Conservation (phyloP, 1,140 invertebrate genomes). For the Heliconius himera region DNA sequence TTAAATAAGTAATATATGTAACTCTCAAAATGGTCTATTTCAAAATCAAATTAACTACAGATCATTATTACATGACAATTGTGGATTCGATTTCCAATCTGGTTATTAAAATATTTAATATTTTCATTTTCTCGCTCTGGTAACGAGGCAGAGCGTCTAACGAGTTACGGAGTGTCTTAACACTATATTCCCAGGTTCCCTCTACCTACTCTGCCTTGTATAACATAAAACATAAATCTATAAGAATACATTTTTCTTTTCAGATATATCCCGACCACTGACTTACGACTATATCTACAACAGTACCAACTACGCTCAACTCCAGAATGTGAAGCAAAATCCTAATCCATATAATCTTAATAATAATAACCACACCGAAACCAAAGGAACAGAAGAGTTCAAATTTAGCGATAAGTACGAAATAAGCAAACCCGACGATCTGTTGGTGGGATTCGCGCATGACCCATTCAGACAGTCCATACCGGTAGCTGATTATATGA, state of each 20-base stretch:
- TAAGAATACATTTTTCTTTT: conserved; percentile 38
- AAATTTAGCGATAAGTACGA: conserved; percentile 31
- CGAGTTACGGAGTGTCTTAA: not conserved
- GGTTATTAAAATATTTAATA: too few species aligned
- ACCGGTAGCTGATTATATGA: conserved; percentile 63
- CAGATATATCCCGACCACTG: conserved; percentile 48
- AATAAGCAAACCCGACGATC: conserved; percentile 42
- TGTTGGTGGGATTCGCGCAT: conserved; percentile 65
- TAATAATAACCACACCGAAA: conserved; percentile 41
- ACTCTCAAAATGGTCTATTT: too few species aligned
- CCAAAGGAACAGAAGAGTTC: conserved; percentile 47
- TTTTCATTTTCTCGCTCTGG: too few species aligned
- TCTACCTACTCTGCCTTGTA: not conserved
- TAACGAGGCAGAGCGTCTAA: too few species aligned
- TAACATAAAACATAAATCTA: not conserved
- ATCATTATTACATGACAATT: too few species aligned
- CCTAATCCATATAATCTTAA: conserved; percentile 41
- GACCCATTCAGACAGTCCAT: conserved; percentile 70
- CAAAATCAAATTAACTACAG: too few species aligned
- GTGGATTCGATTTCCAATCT: too few species aligned
- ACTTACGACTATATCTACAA: conserved; percentile 64
- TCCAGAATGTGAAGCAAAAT: conserved; percentile 30
- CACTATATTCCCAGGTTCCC: not conserved
- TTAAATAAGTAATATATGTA: too few species aligned
- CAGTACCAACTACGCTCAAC: conserved; percentile 58